phyloP scores from a whole-genome alignment of 2,888 invertebrate species.

The Tiliacea citrago region DNA sequence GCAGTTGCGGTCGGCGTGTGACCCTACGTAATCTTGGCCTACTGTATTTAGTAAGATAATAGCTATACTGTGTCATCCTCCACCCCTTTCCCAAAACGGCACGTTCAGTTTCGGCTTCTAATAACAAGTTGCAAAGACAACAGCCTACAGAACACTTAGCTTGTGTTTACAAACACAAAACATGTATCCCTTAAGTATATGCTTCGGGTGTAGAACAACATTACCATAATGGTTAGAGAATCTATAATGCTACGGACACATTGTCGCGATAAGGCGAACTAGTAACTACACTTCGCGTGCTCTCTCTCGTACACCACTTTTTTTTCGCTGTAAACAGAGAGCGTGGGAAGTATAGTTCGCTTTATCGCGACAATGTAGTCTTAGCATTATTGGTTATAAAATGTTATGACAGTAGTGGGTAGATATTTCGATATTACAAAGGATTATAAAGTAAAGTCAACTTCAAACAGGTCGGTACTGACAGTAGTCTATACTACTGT shows the following conservation, averaged over 20 bases:
- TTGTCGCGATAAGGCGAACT: no score
- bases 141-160: constrained; percentile 13
- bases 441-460: neutral
- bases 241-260: neutral
- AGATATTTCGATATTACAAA: neutral
- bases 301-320: no score
- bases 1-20: no score
- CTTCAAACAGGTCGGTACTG: neutral
- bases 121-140: constrained; percentile 36
- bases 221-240: constrained; percentile 33
- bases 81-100: constrained; percentile 8
- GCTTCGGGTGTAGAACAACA: constrained; percentile 17
- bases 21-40: neutral
- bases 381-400: constrained; percentile 11
- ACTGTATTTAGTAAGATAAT: neutral
- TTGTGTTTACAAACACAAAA: constrained; percentile 48
- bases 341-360: no score
- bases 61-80: constrained; percentile 13
- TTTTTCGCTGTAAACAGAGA: no score
- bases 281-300: no score
- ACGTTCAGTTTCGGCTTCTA: constrained; percentile 16
- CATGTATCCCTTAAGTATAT: constrained; percentile 21
- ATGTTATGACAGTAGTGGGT: constrained; percentile 29
- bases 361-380: no score
- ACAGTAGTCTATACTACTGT: no score